Base-by-base conservation (phyloP, 2,113 vertebrate genomes). In the Empidonax alnorum region DNA sequence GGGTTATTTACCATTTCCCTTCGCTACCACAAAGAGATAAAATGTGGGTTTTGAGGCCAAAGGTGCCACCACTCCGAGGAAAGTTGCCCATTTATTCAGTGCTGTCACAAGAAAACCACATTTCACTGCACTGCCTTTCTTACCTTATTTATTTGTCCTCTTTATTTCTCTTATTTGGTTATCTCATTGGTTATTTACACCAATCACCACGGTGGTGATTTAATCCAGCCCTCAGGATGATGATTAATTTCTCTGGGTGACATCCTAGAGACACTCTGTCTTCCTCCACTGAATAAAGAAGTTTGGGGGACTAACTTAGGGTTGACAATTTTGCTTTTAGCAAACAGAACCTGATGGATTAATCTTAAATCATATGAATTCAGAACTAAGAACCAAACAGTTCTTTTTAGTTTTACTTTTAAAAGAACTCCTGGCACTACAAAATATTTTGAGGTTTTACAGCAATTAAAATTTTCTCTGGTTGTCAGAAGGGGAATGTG, bases 41-140 rank as follows among this genome's bases (percentile, higher is more conserved):
- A 93, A 62, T 72, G 13, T n/a, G 42, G 55, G 1, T 30, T 61
- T 27, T 14, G 28, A 63, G 37, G 17, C 12, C 14, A 68, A 35
- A 81, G 6, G 22, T 75, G 28, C 3, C 61, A 31, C 7, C 9
- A 42, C 46, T 23, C 23, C 22, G 28, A 30, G 63, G 12, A n/a
- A 72, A 33, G 1, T 4, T 50, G 3, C 9, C 8, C 1, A 0
- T 31, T 81, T 33, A 25, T n/a, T 15, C 25, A 30, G 20, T 20
- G 11, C 12, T 52, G 18, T 19, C n/a, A 3, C 10, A 49, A 19
- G 37, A 52, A 78, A 78, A 39, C 6, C 15, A 28, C 30, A 14
- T 11, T 13, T 49, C 10, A 22, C 19, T 44, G 4, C 23, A 19
- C 22, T 58, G 28, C 22, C 15, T 52, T 85, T 76, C 25, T 18